Evolutionary conservation across 2,888 invertebrate genomes (phyloP), one percentile per base, ranked within the genome.

Genomic region (Allolobophora icterica): DNA sequence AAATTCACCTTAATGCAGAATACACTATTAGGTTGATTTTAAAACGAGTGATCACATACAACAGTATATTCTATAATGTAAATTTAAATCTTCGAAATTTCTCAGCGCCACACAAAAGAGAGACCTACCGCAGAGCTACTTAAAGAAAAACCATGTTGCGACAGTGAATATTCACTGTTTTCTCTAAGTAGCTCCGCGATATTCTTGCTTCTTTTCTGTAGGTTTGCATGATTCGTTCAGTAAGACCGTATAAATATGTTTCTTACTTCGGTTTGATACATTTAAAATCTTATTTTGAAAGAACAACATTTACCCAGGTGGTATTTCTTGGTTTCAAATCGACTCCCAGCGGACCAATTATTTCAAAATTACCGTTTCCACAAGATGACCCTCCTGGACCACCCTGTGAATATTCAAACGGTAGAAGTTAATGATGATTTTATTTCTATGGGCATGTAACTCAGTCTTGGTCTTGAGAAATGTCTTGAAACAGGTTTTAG

Each of bases 361-460:
- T 91, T 35, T 92, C 93, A 91, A 93, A 93, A 90, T 92, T 93
- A 33, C 93, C 93, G 89, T 92, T 92, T 11, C 93, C 93, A 84
- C 90, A 87, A 19, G 92, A 92, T 19, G 93, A 93, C 3, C 84
- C 92, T 15, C 93, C 93, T 11, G 93, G 93, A 8, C 93, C 93
- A 34, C 93, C 93, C 93, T 93, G 84, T 19, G n/a, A 34, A 89
- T 38, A 89, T 35, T 34, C n/a, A 24, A 89, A 11, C 35, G 19
- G 13, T 38, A 89, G 24, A 89, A 11, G 30, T 38, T 38, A 11
- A 87, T 34, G 30, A 15, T 0, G 24, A 89, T 6, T 38, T 89
- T 38, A 89, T 35, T 35, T 87, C n/a, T 13, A 84, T 34, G 11
- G 6, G 17, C 84, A 13, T 84, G 17, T 84, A 84, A 34, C 13